Evolutionary conservation across 2,113 vertebrate genomes (phyloP).

Genomic region (Upupa epops): DNA sequence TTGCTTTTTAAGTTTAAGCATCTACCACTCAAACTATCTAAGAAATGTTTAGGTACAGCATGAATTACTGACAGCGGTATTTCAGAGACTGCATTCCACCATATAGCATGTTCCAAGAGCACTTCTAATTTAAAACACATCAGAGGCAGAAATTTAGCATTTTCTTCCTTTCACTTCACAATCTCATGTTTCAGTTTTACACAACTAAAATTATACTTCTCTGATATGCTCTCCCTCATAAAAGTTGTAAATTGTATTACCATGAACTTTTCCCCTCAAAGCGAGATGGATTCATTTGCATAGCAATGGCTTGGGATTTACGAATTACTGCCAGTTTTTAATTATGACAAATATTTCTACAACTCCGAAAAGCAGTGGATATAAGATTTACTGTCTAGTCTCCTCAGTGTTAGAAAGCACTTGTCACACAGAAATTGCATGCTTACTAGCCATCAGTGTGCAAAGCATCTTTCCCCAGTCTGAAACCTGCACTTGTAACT

Average conservation of each 20-base stretch:
- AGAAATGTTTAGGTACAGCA: neutral
- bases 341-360: neutral
- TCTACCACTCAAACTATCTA: neutral
- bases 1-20: neutral
- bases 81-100: neutral
- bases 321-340: neutral
- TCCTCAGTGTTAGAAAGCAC: neutral
- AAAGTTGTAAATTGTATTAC: neutral
- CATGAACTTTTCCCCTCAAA: neutral
- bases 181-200: neutral
- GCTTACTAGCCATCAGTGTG: neutral
- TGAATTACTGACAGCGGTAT: neutral
- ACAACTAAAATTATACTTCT: neutral
- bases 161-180: neutral
- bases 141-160: neutral
- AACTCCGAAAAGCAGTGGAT: neutral
- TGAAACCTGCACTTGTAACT: neutral
- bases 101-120: neutral
- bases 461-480: neutral
- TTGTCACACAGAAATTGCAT: accelerated
- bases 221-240: neutral
- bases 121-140: neutral
- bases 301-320: neutral
- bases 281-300: neutral
- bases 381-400: neutral